Evolutionary conservation across 2,888 invertebrate genomes (phyloP).

Genomic region (Sphecodes monilicornis): DNA sequence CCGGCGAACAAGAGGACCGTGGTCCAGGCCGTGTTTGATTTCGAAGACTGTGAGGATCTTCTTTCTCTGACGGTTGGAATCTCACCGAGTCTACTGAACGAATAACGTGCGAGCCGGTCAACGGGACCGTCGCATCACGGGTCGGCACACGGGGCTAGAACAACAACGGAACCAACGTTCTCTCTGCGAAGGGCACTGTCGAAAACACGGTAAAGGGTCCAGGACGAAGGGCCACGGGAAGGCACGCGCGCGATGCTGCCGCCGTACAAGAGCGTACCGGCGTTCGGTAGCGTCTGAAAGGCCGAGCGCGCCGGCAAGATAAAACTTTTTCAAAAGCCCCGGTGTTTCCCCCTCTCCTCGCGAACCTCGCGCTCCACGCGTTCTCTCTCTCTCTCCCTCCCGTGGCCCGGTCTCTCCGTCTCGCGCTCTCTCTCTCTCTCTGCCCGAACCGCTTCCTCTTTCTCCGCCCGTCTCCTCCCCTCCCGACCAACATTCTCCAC

Average conservation of each 20-base stretch:
- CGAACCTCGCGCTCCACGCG: slow-evolving; percentile 29
- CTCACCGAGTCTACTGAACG: neutral
- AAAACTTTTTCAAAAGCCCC: slow-evolving; percentile 83
- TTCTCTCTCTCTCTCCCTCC: slow-evolving; percentile 45
- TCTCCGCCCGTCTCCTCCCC: slow-evolving; percentile 23
- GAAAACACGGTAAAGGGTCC: neutral
- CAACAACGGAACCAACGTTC: neutral
- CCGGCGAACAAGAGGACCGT: slow-evolving; percentile 8
- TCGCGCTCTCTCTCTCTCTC: slow-evolving; percentile 11
- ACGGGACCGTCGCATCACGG: slow-evolving; percentile 1
- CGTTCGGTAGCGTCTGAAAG: slow-evolving; percentile 83
- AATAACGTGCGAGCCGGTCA: neutral
- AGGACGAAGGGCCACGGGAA: slow-evolving; percentile 9
- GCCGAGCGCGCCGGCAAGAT: slow-evolving; percentile 81
- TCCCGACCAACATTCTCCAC: slow-evolving; percentile 17
- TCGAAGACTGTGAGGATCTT: neutral
- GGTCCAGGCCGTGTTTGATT: neutral
- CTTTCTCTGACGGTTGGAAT: neutral
- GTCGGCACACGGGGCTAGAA: neutral
- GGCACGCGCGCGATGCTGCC: slow-evolving; percentile 21
- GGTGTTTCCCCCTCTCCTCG: slow-evolving; percentile 75
- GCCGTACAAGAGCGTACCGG: slow-evolving; percentile 80
- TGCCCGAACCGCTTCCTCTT: slow-evolving; percentile 20
- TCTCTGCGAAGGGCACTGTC: neutral
- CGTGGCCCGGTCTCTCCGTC: slow-evolving; percentile 4